These are phyloP conservation scores for Leptinotarsa peninsularis DNA, from an alignment of 2,888 invertebrate species.

Conservation along the genomic window DNA sequence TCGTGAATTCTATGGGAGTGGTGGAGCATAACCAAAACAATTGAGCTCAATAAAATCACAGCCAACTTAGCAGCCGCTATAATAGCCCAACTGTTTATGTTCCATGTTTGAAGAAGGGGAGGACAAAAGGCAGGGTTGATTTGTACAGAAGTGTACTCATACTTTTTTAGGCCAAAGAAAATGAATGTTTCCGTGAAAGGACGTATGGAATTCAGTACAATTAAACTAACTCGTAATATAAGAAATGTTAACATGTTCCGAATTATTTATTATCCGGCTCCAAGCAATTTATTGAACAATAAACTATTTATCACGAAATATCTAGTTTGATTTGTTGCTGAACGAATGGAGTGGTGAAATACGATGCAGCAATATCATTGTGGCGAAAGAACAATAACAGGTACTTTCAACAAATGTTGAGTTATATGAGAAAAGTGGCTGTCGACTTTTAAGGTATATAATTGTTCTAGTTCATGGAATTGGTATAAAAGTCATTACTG, in stretches of 20 bases:
- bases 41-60: conserved; percentile 51
- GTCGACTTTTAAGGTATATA: no score
- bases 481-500: no score
- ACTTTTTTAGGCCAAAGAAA: not conserved
- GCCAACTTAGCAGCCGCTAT: conserved; percentile 36
- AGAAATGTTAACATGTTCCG: not conserved
- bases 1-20: conserved; percentile 46
- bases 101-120: conserved; percentile 21
- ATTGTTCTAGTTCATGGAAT: no score
- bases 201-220: no score
- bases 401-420: not conserved
- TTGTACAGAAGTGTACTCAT: conserved; percentile 3
- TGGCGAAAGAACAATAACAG: not conserved
- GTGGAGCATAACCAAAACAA: conserved; percentile 49
- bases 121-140: not conserved
- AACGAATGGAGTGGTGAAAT: not conserved
- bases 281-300: conserved; percentile 21
- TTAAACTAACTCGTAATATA: not conserved
- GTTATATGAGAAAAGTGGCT: no score
- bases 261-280: conserved; percentile 18
- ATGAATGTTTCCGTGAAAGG: not conserved
- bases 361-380: not conserved
- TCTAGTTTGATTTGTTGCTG: conserved; percentile 7
- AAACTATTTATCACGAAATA: conserved; percentile 12
- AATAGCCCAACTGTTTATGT: conserved; percentile 26